Conservation (phyloP, 2,888 invertebrate genomes). For the Andrena minutula region DNA sequence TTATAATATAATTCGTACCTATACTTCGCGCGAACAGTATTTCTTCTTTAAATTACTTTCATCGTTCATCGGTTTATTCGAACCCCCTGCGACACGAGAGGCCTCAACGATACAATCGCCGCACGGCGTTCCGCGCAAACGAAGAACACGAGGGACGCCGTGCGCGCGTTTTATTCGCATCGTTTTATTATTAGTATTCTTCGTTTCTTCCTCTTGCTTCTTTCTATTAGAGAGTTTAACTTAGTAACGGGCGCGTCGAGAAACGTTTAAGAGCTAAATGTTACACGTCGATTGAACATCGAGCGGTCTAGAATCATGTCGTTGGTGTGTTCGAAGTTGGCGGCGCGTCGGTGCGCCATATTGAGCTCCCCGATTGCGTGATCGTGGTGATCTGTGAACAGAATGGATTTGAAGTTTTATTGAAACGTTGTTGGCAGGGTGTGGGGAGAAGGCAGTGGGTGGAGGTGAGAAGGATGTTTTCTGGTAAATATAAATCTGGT, state of each 20-base stretch:
- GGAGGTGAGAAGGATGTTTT: too few relatives aligned
- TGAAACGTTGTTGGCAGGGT: too few relatives aligned
- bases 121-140: conserved; percentile 18
- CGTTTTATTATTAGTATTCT: conserved; percentile 8
- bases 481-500: too few relatives aligned
- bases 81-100: conserved; percentile 55
- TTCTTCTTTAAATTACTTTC: conserved; percentile 68
- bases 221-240: conserved; percentile 36
- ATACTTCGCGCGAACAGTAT: conserved; percentile 50
- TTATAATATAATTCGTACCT: conserved; percentile 51
- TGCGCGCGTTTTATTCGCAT: conserved; percentile 11
- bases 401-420: background rate
- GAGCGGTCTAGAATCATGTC: conserved; percentile 79
- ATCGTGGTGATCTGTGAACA: conserved; percentile 81
- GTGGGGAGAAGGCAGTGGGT: too few relatives aligned
- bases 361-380: conserved; percentile 80
- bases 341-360: conserved; percentile 79
- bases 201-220: conserved; percentile 31
- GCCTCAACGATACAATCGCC: conserved; percentile 54
- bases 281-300: conserved; percentile 53
- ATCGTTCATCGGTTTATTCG: conserved; percentile 61
- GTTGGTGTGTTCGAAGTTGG: conserved; percentile 77
- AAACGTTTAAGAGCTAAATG: conserved; percentile 61
- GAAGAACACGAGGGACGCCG: conserved; percentile 46
- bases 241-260: conserved; percentile 49